Percentiles rank a stretch among this genome's conserved stretches.
phyloP scores from a whole-genome alignment of 2,888 invertebrate species.

The Archips xylosteana region DNA sequence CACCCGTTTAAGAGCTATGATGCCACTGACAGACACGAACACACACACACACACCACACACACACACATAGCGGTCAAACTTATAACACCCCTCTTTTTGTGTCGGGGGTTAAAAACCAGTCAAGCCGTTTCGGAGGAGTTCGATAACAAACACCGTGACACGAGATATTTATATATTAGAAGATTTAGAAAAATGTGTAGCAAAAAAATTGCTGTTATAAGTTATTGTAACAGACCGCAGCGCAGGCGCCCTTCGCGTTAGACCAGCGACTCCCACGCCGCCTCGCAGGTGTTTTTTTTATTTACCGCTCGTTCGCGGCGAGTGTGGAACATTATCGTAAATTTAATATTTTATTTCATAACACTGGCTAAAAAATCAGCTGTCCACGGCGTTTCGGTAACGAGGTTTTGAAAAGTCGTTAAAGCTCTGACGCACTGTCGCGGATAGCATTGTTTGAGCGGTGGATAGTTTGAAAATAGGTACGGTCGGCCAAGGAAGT shows the following conservation, averaged over 20 bases:
- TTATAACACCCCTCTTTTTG: too few relatives aligned
- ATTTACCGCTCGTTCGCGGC: constrained; percentile 29
- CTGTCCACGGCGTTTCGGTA: constrained; percentile 5
- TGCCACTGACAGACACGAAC: too few relatives aligned
- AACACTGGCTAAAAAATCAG: constrained; percentile 19
- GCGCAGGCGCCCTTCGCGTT: constrained; percentile 10
- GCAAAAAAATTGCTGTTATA: too few relatives aligned
- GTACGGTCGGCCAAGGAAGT: too few relatives aligned
- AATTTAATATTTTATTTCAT: constrained; percentile 41
- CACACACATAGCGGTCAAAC: too few relatives aligned
- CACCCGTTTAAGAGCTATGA: too few relatives aligned
- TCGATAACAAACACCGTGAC: too few relatives aligned
- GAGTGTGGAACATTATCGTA: constrained; percentile 37
- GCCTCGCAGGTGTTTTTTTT: constrained; percentile 18
- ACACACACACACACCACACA: too few relatives aligned
- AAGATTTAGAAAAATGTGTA: too few relatives aligned
- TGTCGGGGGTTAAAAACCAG: too few relatives aligned
- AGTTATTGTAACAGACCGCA: not conserved
- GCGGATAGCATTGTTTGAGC: constrained; percentile 1
- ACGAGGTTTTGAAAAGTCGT: constrained; percentile 18
- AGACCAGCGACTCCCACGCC: constrained; percentile 25
- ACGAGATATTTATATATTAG: too few relatives aligned
- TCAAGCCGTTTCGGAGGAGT: too few relatives aligned
- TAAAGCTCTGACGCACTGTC: constrained; percentile 14
- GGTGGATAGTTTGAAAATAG: not conserved